Conservation (phyloP, 2,113 vertebrate species). For the Eubucco bourcierii region DNA sequence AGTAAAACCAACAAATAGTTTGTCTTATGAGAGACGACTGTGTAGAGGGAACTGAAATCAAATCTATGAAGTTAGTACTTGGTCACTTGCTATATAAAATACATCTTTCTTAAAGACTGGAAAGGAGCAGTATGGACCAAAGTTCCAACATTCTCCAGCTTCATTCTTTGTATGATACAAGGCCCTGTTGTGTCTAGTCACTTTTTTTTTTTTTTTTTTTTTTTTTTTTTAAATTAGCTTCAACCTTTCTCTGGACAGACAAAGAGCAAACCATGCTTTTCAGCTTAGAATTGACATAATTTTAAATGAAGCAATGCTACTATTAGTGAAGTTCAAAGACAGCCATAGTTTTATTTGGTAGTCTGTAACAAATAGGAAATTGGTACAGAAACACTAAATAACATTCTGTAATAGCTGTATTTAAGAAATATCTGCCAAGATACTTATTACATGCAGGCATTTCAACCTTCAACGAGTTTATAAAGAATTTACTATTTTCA, state of each 20-base stretch:
- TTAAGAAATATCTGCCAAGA: conserved; percentile 16
- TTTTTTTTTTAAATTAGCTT: neutral
- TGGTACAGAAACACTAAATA: neutral
- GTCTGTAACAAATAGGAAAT: neutral
- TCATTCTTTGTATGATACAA: neutral
- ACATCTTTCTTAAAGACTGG: neutral
- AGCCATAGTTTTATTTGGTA: neutral
- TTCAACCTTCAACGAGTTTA: conserved; percentile 55
- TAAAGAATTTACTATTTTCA: conserved; percentile 77
- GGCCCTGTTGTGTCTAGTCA: neutral
- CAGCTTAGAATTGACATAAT: neutral
- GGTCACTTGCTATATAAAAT: neutral
- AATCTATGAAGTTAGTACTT: neutral
- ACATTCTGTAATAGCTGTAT: neutral
- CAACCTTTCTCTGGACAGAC: neutral
- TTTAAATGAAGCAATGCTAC: neutral
- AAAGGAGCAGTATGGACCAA: neutral
- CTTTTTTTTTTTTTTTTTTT: too few relatives aligned
- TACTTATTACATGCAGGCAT: conserved; percentile 20
- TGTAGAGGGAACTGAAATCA: neutral
- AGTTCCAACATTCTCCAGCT: fast-evolving
- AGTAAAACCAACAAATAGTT: neutral
- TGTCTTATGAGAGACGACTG: neutral
- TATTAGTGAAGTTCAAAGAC: neutral
- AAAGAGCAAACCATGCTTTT: neutral